phyloP scores from a whole-genome alignment of 2,888 invertebrate genomes.

The Parelbella ahira region DNA sequence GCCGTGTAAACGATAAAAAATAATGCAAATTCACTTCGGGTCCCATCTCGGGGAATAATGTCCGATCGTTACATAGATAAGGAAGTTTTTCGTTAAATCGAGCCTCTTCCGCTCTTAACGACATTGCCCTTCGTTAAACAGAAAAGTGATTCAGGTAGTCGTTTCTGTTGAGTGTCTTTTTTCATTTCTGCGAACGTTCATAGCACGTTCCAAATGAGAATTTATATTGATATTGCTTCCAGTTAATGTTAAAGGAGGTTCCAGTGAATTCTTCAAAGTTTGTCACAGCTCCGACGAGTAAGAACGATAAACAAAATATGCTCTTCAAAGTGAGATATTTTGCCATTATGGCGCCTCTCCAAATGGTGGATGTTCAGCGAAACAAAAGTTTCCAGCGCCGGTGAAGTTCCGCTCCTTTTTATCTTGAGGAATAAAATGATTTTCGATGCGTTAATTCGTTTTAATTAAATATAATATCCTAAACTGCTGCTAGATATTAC shows the following conservation, averaged over 20 bases:
- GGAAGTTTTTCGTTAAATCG: constrained; percentile 71
- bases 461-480: no score
- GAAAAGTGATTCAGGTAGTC: constrained; percentile 66
- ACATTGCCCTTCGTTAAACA: constrained; percentile 38
- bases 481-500: no score
- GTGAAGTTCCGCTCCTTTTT: constrained; percentile 1
- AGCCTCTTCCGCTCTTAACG: constrained; percentile 49
- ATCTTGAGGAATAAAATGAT: no score
- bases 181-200: constrained; percentile 61
- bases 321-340: constrained; percentile 24
- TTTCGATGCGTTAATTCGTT: no score
- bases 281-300: no score
- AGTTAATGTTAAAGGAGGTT: constrained; percentile 29
- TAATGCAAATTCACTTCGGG: constrained; percentile 70
- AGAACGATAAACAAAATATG: constrained; percentile 27
- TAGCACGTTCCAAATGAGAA: constrained; percentile 45
- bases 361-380: constrained; percentile 12
- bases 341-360: constrained; percentile 19
- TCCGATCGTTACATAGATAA: constrained; percentile 69
- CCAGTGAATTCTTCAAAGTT: constrained; percentile 22
- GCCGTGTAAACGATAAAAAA: constrained; percentile 60
- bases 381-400: constrained; percentile 5
- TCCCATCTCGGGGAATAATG: constrained; percentile 50
- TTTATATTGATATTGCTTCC: constrained; percentile 55
- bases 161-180: constrained; percentile 62